Evolutionary conservation across 2,888 invertebrate species (phyloP).

Genomic region (Volucella inflata): DNA sequence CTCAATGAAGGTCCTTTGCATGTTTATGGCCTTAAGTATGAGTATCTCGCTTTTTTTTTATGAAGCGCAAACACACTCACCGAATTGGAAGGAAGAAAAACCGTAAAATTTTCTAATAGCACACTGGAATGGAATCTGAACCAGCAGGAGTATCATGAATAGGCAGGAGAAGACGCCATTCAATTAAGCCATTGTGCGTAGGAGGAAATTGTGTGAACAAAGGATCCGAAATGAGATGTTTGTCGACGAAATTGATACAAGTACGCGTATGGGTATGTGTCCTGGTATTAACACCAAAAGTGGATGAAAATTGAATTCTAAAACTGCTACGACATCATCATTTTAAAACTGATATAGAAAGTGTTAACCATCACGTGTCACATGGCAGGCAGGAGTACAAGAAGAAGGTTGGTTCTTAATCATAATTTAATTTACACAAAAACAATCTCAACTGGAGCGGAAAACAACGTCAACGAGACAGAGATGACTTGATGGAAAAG

Average conservation of each 20-base stretch:
- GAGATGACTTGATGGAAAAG: constrained; percentile 39
- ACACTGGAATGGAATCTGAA: constrained; percentile 9
- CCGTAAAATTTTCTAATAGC: constrained; percentile 14
- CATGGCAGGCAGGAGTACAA: not conserved
- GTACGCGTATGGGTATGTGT: not conserved
- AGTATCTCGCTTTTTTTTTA: not conserved
- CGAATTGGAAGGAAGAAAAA: constrained; percentile 27
- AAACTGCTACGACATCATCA: constrained; percentile 37
- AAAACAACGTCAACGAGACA: constrained; percentile 17
- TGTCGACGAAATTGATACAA: not conserved
- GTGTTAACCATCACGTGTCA: constrained; percentile 18
- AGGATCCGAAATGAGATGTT: constrained; percentile 46
- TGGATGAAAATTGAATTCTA: constrained; percentile 54
- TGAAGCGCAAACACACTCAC: constrained; percentile 15
- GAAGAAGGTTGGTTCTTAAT: constrained; percentile 29
- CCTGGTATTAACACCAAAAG: not conserved
- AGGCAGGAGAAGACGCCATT: constrained; percentile 20
- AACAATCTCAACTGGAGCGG: constrained; percentile 63
- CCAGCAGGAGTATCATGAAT: not conserved
- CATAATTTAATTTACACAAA: constrained; percentile 62
- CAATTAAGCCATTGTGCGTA: constrained; percentile 50
- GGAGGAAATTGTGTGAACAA: constrained; percentile 55
- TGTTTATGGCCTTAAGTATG: not conserved
- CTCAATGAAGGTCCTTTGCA: not conserved
- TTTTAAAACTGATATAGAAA: constrained; percentile 16